Conservation (phyloP, 2,888 invertebrate genomes). For the Endotricha flammealis region DNA sequence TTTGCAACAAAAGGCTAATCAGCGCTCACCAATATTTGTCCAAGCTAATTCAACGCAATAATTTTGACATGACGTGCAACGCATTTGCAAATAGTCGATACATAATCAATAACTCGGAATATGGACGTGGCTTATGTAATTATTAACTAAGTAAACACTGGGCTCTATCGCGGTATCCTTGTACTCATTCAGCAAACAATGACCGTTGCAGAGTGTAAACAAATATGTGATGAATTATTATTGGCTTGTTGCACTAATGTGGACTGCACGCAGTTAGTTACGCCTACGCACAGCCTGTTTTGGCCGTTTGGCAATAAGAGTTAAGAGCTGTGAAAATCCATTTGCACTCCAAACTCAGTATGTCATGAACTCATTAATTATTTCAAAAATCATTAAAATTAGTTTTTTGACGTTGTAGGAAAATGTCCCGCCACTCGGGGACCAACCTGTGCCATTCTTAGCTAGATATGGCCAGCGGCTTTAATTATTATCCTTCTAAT, state of each 20-base stretch:
- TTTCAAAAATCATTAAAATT: no score
- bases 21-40: neutral
- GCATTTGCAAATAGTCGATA: constrained; percentile 42
- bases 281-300: constrained; percentile 9
- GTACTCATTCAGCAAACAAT: constrained; percentile 66
- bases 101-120: constrained; percentile 50
- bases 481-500: no score
- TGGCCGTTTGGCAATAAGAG: neutral
- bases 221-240: constrained; percentile 64
- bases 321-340: neutral
- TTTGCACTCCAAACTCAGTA: no score
- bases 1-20: no score
- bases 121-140: constrained; percentile 60
- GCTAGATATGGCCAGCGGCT: no score
- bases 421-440: no score
- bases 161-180: constrained; percentile 65
- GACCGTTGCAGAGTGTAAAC: constrained; percentile 56
- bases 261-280: constrained; percentile 15
- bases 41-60: constrained; percentile 4
- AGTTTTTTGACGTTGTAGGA: no score
- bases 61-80: constrained; percentile 21
- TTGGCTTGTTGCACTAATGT: constrained; percentile 38
- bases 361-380: no score
- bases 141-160: constrained; percentile 65
- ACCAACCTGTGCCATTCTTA: no score